Base-by-base conservation (phyloP, 2,888 invertebrate species). In the Nesidiocoris tenuis region DNA sequence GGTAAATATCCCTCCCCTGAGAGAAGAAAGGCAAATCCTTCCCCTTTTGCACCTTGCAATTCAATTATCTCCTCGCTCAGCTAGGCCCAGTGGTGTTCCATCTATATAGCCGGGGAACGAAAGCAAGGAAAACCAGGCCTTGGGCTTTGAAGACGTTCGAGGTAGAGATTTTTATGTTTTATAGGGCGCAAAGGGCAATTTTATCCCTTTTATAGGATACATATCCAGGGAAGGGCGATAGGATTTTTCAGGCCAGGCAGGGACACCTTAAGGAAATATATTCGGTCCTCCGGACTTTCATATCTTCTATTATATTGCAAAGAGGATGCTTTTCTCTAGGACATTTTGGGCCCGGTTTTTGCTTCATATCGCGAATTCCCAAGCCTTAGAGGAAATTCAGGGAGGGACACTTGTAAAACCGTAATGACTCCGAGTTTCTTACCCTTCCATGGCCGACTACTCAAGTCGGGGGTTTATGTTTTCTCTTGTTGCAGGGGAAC, bases 201-300 rank as follows among this genome's bases (percentile, higher is more conserved):
- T 70, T 70, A 70, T 70, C 70, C 70, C 61, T 70, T 68, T 59
- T 70, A 70, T 70, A 59, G 70, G 70, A 70, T 67, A 67, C 67
- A 54, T 39, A 22, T 5, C 9, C 5, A 19, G 56, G 56, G 17
- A 3, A 21, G n/a, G 54, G 55, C 39, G 65, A 39, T 18, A 39
- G 39, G 39, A 39, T 39, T 39, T 5, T n/a, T 59, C 5, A 59
- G 59, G 54, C 65, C 18, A 39, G 67, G 22, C 56, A 19, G 55
- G n/a, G 25, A 70, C 22, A 59, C 70, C 70, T 70, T 70, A 59
- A 70, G 59, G 57, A 59, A 70, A 70, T 70, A 70, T 70, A 70
- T 70, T 70, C 57, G 70, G 25, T 21, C 54, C 70, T 57, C 25
- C 59, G 21, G 61, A 70, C 70, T 70, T 70, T 70, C 70, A 70